These are phyloP conservation scores for Ophonus ardosiacus DNA, from an alignment of 2,888 invertebrate species.

Conservation along the genomic window DNA sequence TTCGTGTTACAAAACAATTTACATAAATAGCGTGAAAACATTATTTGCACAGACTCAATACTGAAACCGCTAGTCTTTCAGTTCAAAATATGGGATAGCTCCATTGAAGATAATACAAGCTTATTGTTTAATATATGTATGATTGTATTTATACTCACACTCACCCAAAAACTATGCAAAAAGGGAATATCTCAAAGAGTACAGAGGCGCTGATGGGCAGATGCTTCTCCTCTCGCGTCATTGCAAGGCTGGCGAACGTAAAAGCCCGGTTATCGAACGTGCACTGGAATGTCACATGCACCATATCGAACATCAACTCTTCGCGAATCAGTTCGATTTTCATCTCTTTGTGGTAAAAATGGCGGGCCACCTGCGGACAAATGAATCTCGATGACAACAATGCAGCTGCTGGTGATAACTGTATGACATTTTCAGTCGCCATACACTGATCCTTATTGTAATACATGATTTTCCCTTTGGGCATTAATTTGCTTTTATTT, in stretches of 20 bases:
- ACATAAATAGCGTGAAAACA: too few relatives aligned
- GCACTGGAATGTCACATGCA: conserved; percentile 95
- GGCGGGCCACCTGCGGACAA: conserved; percentile 85
- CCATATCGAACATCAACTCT: conserved; percentile 91
- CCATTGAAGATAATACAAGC: too few relatives aligned
- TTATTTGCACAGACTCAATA: too few relatives aligned
- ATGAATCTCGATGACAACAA: not conserved
- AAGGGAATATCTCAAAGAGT: conserved; percentile 97
- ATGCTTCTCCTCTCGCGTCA: conserved; percentile 93
- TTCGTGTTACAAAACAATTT: too few relatives aligned
- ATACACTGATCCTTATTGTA: too few relatives aligned
- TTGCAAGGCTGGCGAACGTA: conserved; percentile 88
- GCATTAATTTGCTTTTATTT: too few relatives aligned
- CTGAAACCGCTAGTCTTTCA: too few relatives aligned
- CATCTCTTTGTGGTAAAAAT: conserved; percentile 97
- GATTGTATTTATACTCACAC: conserved; percentile 69
- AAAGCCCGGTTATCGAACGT: conserved; percentile 96
- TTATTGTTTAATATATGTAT: too few relatives aligned
- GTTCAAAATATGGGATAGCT: too few relatives aligned
- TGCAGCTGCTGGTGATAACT: not conserved
- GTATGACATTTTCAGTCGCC: not conserved
- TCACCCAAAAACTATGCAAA: conserved; percentile 97
- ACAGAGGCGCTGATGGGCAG: conserved; percentile 93
- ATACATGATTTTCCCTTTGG: too few relatives aligned
- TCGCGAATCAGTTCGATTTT: conserved; percentile 93